A percentile compares a stretch with the other conserved stretches of the same genome.
These are phyloP conservation scores for Botrylloides violaceus DNA, from an alignment of 23 tunicate species.

Conservation along the genomic window DNA sequence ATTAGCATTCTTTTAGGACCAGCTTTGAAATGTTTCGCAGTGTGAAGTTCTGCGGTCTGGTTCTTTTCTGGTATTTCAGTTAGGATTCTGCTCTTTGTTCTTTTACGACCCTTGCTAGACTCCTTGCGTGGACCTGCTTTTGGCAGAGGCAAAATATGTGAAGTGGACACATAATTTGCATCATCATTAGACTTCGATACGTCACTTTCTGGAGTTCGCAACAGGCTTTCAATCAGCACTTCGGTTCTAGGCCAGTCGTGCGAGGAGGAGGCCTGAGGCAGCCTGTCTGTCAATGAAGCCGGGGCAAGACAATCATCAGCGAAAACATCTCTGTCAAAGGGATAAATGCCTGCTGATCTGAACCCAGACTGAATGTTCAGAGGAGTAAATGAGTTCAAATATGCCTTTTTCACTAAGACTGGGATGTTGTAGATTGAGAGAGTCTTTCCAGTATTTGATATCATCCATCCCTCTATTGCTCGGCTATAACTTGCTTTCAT, in stretches of 20 bases:
- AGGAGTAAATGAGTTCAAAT: not conserved
- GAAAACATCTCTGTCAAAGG: not conserved
- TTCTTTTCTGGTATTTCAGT: not conserved
- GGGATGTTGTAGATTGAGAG: constrained; percentile 21
- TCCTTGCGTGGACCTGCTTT: not conserved
- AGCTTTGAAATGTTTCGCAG: too few species aligned
- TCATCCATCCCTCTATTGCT: constrained; percentile 20
- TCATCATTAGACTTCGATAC: too few species aligned
- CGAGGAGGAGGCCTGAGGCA: not conserved
- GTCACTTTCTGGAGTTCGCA: too few species aligned
- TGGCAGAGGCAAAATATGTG: not conserved
- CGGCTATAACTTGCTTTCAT: constrained; percentile 4
- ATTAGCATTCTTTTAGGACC: too few species aligned
- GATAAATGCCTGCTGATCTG: not conserved
- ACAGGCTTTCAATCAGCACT: too few species aligned
- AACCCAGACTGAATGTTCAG: not conserved
- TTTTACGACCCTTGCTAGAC: not conserved
- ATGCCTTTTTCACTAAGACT: constrained; percentile 16
- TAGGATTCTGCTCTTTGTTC: not conserved
- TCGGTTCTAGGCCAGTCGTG: not conserved
- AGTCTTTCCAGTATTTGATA: not conserved
- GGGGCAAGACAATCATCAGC: not conserved
- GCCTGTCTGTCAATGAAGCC: not conserved
- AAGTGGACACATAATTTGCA: too few species aligned
- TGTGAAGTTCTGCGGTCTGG: not conserved